These are phyloP conservation scores for Rhopalosiphum padi DNA, from an alignment of 1,140 invertebrate genomes.

Conservation along the genomic window DNA sequence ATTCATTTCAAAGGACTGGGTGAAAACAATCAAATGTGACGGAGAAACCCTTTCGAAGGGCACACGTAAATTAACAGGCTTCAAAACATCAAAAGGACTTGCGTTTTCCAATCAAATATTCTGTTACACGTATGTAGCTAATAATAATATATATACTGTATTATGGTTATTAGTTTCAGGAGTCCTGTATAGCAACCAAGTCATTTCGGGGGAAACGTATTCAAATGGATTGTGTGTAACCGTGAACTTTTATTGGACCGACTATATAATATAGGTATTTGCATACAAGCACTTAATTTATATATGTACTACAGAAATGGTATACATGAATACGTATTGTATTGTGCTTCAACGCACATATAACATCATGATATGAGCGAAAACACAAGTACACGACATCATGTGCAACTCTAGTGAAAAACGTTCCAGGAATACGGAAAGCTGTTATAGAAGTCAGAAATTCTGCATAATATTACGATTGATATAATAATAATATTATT, in stretches of 20 bases:
- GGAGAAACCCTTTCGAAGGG: not conserved
- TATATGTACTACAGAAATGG: not conserved
- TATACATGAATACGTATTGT: not conserved
- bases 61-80: not conserved
- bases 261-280: not conserved
- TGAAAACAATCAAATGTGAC: not conserved
- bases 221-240: not conserved
- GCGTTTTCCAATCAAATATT: not conserved
- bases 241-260: not conserved
- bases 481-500: not conserved
- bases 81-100: not conserved
- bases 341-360: not conserved
- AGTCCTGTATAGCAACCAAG: not conserved
- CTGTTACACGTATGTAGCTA: not conserved
- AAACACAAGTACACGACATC: not conserved
- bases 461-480: not conserved
- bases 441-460: not conserved
- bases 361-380: not conserved
- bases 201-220: not conserved
- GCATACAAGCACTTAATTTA: not conserved
- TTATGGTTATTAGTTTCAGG: not conserved
- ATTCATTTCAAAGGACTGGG: not conserved
- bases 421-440: not conserved
- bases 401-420: not conserved
- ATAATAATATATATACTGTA: not conserved